Conservation (phyloP, 2,888 invertebrate species). For the Drosophila subquinaria region DNA sequence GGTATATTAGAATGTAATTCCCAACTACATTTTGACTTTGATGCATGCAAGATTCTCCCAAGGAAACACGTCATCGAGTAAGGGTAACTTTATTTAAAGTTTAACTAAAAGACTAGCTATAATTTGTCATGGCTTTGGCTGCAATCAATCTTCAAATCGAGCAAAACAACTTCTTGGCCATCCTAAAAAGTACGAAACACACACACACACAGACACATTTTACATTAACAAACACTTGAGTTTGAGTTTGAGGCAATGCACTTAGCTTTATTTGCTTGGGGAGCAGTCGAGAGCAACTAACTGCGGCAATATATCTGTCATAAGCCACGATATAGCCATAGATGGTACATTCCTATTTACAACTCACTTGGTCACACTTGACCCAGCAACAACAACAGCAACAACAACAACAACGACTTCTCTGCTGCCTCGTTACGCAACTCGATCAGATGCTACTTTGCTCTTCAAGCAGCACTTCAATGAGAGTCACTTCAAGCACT, state of each 20-base stretch:
- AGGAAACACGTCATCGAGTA: not conserved
- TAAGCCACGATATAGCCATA: conserved; percentile 37
- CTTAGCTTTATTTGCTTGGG: conserved; percentile 75
- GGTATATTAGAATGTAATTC: not conserved
- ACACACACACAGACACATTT: conserved; percentile 58
- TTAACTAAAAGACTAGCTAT: conserved; percentile 7
- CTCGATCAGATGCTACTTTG: conserved; percentile 62
- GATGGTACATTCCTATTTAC: conserved; percentile 56
- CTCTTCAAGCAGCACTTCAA: conserved; percentile 45
- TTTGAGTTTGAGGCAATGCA: conserved; percentile 53
- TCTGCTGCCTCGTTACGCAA: conserved; percentile 50
- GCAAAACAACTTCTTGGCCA: conserved; percentile 24
- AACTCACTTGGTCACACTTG: conserved; percentile 65
- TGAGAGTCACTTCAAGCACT: conserved; percentile 41
- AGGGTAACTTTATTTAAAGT: conserved; percentile 1
- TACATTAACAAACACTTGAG: conserved; percentile 64
- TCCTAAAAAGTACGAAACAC: conserved; percentile 11
- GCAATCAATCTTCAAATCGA: conserved; percentile 55
- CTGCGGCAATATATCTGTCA: conserved; percentile 61
- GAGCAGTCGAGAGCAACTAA: conserved; percentile 46
- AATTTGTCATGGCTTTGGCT: conserved; percentile 31
- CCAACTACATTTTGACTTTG: not conserved
- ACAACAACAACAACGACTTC: conserved; percentile 11
- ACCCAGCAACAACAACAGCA: conserved; percentile 49
- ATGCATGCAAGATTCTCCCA: not conserved